These are phyloP conservation scores for Hipposideros larvatus DNA, from an alignment of 2,797 vertebrate species.

Conservation along the genomic window DNA sequence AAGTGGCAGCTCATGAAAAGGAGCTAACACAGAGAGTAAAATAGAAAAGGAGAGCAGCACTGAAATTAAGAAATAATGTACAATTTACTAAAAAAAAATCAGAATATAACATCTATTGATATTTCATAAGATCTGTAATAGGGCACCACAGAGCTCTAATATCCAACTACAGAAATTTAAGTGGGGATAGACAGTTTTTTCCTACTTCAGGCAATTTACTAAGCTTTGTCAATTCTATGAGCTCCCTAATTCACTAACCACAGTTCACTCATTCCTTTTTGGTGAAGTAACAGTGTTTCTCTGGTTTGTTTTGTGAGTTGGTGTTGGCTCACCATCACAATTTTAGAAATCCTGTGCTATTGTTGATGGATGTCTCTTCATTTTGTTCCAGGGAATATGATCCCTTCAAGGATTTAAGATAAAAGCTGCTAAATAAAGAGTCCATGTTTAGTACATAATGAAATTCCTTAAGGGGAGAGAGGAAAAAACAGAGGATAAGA, in stretches of 20 bases:
- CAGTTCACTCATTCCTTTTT: not conserved
- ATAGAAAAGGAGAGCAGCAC: not conserved
- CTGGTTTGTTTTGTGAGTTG: not conserved
- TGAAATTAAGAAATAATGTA: not conserved
- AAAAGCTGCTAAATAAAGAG: conserved; percentile 35
- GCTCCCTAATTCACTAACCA: not conserved
- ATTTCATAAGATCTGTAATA: not conserved
- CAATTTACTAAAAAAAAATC: not conserved
- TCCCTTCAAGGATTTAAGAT: not conserved
- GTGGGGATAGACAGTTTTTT: not conserved
- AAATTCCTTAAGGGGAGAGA: not conserved
- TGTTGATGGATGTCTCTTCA: not conserved
- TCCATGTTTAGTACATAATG: not conserved
- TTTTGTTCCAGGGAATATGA: not conserved
- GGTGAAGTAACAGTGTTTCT: not conserved
- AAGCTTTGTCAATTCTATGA: not conserved
- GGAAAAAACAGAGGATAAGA: not conserved
- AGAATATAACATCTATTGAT: not conserved
- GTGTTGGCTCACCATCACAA: not conserved
- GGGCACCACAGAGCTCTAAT: not conserved
- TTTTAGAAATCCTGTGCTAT: not conserved
- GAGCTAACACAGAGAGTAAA: not conserved
- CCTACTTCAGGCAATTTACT: not conserved
- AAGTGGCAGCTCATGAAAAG: not conserved
- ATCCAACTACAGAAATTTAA: not conserved